Evolutionary conservation across 2,797 vertebrate species (phyloP), one percentile per base, ranked within the genome.

Genomic region (Halcyon leucocephala): DNA sequence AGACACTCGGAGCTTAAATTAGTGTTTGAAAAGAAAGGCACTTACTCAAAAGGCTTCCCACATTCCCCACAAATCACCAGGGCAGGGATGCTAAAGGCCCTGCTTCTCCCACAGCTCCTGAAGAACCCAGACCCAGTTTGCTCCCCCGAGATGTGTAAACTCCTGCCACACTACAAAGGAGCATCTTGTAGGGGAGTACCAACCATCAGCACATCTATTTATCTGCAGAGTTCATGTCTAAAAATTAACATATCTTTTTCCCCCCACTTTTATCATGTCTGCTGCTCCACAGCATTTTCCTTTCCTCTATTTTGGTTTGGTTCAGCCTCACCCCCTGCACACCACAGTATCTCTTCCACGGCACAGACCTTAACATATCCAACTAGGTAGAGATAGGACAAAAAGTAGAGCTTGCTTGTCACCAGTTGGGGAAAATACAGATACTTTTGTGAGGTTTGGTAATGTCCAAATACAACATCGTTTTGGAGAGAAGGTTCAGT

Each of bases 391-490:
- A 69, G 41, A 65, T 2, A 29, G 85, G 42, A 25, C 25, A 44
- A n/a, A 79, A 58, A 37, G 13, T 37, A 71, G 67, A 61, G 49
- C 11, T 60, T 58, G 25, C 41, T 78, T 29, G 13, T 49, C 49
- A 57, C 18, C 57, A 33, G 0, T 0, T 11, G 54, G 26, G 61
- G 69, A 29, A 65, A 92, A 49, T 1, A 21, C 0, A 70, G 39
- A 7, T 15, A 4, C 21, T 66, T 60, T 4, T 24, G 44, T 35
- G 72, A 35, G 7, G 5, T 60, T 35, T 46, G 48, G 33, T 31
- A 18, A 61, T 4, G 37, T 1, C 55, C 87, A 85, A 82, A 48
- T 14, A 22, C n/a, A 58, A 21, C 9, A 0, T 0, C 26, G 31
- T 3, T 31, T 44, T 51, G 24, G 60, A 39, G 51, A 3, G 39